Conservation (phyloP, 2,113 vertebrate genomes). For the Clarias magur region DNA sequence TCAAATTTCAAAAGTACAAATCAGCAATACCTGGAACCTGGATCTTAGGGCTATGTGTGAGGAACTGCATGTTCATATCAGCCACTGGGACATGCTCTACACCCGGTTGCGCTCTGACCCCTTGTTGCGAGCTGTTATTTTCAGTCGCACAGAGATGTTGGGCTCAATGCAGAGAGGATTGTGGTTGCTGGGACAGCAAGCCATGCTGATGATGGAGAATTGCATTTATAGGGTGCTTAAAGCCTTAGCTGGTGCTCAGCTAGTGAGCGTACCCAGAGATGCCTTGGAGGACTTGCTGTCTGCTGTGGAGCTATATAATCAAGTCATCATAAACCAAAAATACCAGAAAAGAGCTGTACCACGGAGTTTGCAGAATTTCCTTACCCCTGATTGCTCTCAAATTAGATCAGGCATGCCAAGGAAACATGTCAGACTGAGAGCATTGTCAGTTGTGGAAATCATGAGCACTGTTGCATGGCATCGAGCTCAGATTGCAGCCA, state of each 20-base stretch:
- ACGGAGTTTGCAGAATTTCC: conserved; percentile 45
- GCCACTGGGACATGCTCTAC: conserved; percentile 64
- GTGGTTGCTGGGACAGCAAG: conserved; percentile 60
- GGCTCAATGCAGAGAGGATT: conserved; percentile 54
- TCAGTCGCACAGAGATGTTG: conserved; percentile 46
- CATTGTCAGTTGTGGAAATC: conserved; percentile 59
- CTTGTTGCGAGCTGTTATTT: conserved; percentile 53
- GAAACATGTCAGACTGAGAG: conserved; percentile 39
- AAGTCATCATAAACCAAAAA: conserved; percentile 58
- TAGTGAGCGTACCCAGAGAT: conserved; percentile 56
- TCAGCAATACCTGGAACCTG: conserved; percentile 19
- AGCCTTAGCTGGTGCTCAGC: conserved; percentile 50
- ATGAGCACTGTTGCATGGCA: conserved; percentile 59
- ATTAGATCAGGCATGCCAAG: conserved; percentile 11
- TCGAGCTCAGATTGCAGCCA: conserved; percentile 58
- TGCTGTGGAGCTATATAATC: conserved; percentile 64
- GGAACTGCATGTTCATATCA: conserved; percentile 68
- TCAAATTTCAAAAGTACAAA: not conserved
- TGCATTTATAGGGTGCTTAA: conserved; percentile 59
- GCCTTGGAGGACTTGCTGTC: conserved; percentile 66
- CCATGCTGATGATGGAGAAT: conserved; percentile 62
- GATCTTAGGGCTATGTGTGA: conserved; percentile 58
- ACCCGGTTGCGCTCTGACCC: conserved; percentile 60
- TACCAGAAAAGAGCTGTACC: conserved; percentile 43
- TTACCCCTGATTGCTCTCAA: conserved; percentile 12